Percentiles rank a stretch among this genome's conserved stretches.
Conservation (phyloP, 2,113 vertebrate species). For the Platichthys flesus region DNA sequence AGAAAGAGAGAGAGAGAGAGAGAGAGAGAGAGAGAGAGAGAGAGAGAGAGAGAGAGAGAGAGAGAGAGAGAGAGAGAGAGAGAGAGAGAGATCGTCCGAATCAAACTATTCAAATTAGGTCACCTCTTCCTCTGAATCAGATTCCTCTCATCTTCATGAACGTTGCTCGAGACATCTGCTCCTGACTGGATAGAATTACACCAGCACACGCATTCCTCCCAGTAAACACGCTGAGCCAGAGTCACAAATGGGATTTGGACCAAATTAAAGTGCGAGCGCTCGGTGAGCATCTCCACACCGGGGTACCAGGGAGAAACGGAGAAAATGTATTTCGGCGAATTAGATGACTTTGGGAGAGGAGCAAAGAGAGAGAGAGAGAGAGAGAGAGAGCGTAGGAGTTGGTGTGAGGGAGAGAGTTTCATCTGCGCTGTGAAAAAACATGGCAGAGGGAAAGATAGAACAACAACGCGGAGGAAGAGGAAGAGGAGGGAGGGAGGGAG, state of each 20-base stretch:
- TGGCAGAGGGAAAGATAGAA: slow-evolving; percentile 53
- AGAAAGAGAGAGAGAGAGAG: background rate
- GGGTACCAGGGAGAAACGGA: slow-evolving; percentile 19
- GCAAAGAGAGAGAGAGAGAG: slow-evolving; percentile 51
- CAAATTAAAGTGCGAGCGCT: slow-evolving; percentile 43
- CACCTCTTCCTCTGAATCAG: background rate
- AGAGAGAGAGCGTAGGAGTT: slow-evolving; percentile 58
- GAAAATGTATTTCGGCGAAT: slow-evolving; percentile 45
- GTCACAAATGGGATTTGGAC: slow-evolving; percentile 55
- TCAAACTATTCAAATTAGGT: slow-evolving; percentile 1
- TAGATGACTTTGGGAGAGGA: slow-evolving; percentile 29
- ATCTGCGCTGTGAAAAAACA: slow-evolving; percentile 67
- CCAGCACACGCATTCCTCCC: slow-evolving; percentile 14
- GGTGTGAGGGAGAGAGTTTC: slow-evolving; percentile 65
- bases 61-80: no score
- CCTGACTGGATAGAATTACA: slow-evolving; percentile 14
- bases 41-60: no score
- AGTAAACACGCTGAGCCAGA: slow-evolving; percentile 30
- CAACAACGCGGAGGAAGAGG: slow-evolving; percentile 38
- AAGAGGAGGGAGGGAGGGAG: slow-evolving; percentile 10
- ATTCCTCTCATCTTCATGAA: slow-evolving; percentile 34
- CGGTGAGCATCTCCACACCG: slow-evolving; percentile 21
- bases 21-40: background rate
- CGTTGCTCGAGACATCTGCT: slow-evolving; percentile 44
- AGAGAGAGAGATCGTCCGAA: background rate